phyloP scores from a whole-genome alignment of 2,888 invertebrate species.

The Anagyrus pseudococci region DNA sequence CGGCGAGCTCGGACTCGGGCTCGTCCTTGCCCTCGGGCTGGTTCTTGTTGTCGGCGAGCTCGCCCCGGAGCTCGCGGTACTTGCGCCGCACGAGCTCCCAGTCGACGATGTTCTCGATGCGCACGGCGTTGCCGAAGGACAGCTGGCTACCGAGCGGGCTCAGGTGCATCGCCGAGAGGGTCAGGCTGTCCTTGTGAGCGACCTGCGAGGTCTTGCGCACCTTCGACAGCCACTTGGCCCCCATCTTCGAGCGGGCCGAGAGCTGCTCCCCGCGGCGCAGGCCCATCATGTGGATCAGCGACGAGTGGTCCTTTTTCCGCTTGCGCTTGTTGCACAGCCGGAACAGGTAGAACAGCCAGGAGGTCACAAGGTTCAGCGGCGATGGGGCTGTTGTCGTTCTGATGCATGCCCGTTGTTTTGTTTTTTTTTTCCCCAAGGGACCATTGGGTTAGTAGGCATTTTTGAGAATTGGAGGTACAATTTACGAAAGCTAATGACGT shows the following conservation, averaged over 20 bases:
- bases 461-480: no score
- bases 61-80: conserved; percentile 78
- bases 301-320: conserved; percentile 79
- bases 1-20: conserved; percentile 43
- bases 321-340: conserved; percentile 78
- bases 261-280: conserved; percentile 69
- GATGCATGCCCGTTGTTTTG: not conserved
- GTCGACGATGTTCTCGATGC: conserved; percentile 89
- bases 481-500: not conserved
- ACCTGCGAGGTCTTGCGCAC: conserved; percentile 83
- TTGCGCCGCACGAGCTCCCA: conserved; percentile 91
- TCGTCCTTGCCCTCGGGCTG: conserved; percentile 55
- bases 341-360: conserved; percentile 87
- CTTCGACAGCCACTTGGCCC: conserved; percentile 88
- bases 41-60: conserved; percentile 37
- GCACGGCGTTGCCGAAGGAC: conserved; percentile 76
- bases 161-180: conserved; percentile 80
- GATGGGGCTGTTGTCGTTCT: conserved; percentile 89
- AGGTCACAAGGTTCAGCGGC: conserved; percentile 95
- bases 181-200: conserved; percentile 78
- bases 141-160: conserved; percentile 83
- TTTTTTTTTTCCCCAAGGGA: no score
- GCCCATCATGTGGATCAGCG: conserved; percentile 84
- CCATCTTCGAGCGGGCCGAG: conserved; percentile 85
- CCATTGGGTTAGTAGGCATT: no score